These are phyloP conservation scores for Falco biarmicus DNA, from an alignment of 2,797 vertebrate genomes.

Conservation along the genomic window DNA sequence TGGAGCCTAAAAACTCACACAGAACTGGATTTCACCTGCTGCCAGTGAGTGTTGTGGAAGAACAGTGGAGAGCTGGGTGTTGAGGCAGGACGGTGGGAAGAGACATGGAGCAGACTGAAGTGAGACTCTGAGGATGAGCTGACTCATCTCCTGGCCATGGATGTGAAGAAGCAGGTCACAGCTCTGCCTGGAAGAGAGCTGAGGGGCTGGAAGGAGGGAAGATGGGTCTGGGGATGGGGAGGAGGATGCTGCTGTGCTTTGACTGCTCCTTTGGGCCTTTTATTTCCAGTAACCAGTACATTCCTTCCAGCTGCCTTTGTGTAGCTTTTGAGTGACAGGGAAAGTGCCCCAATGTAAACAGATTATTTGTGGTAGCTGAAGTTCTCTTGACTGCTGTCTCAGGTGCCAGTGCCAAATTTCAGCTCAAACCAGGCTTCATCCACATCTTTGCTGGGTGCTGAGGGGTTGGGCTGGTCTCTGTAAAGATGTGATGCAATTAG, in stretches of 20 bases:
- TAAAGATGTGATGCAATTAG: not conserved
- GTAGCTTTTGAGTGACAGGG: not conserved
- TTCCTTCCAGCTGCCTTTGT: not conserved
- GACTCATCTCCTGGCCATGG: not conserved
- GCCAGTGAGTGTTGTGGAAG: not conserved
- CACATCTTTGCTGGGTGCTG: not conserved
- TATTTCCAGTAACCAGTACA: not conserved
- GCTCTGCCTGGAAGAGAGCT: not conserved
- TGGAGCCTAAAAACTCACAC: not conserved
- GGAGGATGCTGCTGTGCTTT: not conserved
- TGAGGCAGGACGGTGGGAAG: not conserved
- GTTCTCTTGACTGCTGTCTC: not conserved
- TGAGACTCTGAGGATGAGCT: not conserved
- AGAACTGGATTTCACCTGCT: not conserved
- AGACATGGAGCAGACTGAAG: not conserved
- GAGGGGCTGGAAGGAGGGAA: not conserved
- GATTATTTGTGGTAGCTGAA: not conserved
- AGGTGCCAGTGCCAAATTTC: not conserved
- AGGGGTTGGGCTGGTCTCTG: not conserved
- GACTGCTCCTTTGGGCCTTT: not conserved
- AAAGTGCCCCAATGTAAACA: not conserved
- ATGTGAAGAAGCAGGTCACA: not conserved
- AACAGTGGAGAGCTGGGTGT: not conserved
- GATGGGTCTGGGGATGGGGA: not conserved
- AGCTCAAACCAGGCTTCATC: not conserved